Percentiles rank a stretch among this genome's conserved stretches.
These are phyloP conservation scores for Lordiphosa andalusiaca DNA, from an alignment of 2,888 invertebrate genomes.

Conservation along the genomic window DNA sequence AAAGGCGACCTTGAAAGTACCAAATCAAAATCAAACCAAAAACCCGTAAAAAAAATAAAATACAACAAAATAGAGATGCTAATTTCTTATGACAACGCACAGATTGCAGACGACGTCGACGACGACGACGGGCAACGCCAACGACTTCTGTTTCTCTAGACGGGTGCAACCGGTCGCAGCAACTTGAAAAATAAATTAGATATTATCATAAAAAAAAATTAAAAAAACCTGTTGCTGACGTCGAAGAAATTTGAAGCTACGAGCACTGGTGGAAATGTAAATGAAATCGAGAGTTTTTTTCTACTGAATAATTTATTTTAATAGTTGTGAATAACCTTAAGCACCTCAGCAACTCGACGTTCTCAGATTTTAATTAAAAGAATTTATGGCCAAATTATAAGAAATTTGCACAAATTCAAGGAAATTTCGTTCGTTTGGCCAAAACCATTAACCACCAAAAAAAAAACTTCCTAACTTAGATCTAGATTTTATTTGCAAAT, in stretches of 20 bases:
- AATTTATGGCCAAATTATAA: constrained; percentile 47
- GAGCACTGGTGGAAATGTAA: constrained; percentile 55
- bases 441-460: constrained; percentile 22
- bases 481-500: constrained; percentile 8
- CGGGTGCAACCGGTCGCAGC: constrained; percentile 51
- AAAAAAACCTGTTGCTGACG: constrained; percentile 65
- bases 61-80: constrained; percentile 68
- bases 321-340: constrained; percentile 53
- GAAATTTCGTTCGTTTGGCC: constrained; percentile 27
- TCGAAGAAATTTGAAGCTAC: constrained; percentile 46
- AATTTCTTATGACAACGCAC: constrained; percentile 63
- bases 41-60: constrained; percentile 35
- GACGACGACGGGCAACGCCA: constrained; percentile 32
- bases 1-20: constrained; percentile 58
- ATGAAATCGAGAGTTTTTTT: constrained; percentile 67
- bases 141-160: constrained; percentile 36
- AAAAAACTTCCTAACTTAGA: constrained; percentile 19
- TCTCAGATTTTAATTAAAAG: constrained; percentile 24
- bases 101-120: constrained; percentile 24
- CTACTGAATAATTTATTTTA: constrained; percentile 41
- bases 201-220: constrained; percentile 35
- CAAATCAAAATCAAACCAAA: constrained; percentile 33
- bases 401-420: constrained; percentile 67
- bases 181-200: constrained; percentile 46
- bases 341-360: not conserved